A percentile compares a stretch with the other conserved stretches of the same genome.
Evolutionary conservation across 1,140 invertebrate species (phyloP).

Genomic region (Arion vulgaris): DNA sequence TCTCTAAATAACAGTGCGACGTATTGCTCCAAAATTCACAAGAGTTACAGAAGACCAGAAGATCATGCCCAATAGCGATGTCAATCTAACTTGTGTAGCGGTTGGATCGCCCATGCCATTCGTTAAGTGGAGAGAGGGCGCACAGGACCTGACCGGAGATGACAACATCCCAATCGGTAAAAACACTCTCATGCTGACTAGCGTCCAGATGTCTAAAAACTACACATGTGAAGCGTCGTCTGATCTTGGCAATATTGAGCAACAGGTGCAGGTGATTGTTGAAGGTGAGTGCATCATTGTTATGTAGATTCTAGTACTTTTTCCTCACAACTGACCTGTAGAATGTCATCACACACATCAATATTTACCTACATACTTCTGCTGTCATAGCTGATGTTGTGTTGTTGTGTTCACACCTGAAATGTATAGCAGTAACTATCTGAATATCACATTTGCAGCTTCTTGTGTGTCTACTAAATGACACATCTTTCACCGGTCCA

Average conservation of each 20-base stretch:
- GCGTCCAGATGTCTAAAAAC: constrained; percentile 93
- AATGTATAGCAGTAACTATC: too few relatives aligned
- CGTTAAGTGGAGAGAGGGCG: constrained; percentile 94
- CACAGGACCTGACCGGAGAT: constrained; percentile 84
- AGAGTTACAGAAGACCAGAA: constrained; percentile 89
- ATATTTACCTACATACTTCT: too few relatives aligned
- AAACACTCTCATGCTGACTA: constrained; percentile 88
- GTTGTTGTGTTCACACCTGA: too few relatives aligned
- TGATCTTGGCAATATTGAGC: constrained; percentile 91
- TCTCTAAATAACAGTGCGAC: constrained; percentile 81
- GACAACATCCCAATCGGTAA: constrained; percentile 73
- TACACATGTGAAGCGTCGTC: constrained; percentile 98
- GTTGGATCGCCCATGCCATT: constrained; percentile 97
- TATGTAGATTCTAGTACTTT: too few relatives aligned
- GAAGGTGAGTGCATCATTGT: constrained; percentile 84
- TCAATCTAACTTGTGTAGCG: constrained; percentile 96
- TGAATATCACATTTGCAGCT: too few relatives aligned
- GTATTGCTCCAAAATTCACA: constrained; percentile 94
- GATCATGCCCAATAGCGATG: constrained; percentile 89
- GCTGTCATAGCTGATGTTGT: too few relatives aligned
- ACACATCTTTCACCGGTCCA: too few relatives aligned
- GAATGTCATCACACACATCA: too few relatives aligned
- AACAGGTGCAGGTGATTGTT: constrained; percentile 90
- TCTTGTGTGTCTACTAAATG: too few relatives aligned
- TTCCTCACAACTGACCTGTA: too few relatives aligned